These are phyloP conservation scores for Porphyrio hochstetteri DNA, from an alignment of 2,113 vertebrate genomes.

Conservation along the genomic window DNA sequence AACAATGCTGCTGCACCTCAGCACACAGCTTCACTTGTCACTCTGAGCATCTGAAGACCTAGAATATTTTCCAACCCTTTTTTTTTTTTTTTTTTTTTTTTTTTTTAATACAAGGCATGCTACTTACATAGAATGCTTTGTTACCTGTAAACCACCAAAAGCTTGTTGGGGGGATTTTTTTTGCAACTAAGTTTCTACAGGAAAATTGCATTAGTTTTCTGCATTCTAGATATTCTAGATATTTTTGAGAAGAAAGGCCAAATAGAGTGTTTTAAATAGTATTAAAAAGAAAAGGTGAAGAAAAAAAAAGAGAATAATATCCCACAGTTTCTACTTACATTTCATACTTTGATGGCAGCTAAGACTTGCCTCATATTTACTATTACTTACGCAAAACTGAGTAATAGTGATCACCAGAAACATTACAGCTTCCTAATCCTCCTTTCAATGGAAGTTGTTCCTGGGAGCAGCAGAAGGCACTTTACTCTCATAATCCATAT, in stretches of 20 bases:
- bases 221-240: too few species aligned
- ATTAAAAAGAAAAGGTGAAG: not conserved
- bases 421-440: not conserved
- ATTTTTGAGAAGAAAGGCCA: not conserved
- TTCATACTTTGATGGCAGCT: not conserved
- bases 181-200: not conserved
- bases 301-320: not conserved
- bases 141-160: not conserved
- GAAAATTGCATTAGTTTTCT: not conserved
- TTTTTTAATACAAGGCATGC: not conserved
- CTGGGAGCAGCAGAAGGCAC: not conserved
- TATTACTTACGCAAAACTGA: not conserved
- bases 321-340: not conserved
- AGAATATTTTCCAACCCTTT: not conserved
- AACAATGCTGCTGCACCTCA: not conserved
- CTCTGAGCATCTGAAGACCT: not conserved
- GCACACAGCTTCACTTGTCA: not conserved
- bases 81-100: not conserved
- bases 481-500: not conserved
- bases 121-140: not conserved
- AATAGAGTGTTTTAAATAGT: not conserved
- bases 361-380: not conserved
- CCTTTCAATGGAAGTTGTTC: not conserved
- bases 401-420: not conserved
- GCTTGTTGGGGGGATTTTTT: fast-evolving